Conservation (phyloP, 1,140 invertebrate genomes). For the Drosophila paulistorum region DNA sequence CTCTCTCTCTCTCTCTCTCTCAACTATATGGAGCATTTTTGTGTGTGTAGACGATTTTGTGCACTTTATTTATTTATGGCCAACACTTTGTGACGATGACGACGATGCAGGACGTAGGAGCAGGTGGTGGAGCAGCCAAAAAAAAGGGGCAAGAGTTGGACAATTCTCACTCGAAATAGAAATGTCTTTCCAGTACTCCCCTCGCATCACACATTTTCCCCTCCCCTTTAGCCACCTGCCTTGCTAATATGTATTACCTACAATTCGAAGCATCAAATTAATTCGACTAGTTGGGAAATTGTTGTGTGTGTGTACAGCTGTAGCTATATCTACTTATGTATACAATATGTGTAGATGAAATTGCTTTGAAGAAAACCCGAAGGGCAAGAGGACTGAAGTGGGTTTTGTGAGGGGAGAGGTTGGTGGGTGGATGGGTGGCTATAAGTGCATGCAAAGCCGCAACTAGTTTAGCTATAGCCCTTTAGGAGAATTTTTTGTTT, state of each 20-base stretch:
- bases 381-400: neutral
- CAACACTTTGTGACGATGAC: constrained; percentile 25
- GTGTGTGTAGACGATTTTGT: constrained; percentile 10
- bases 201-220: too few relatives aligned
- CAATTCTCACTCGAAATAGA: constrained; percentile 6
- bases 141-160: neutral
- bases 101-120: neutral
- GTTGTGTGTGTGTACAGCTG: constrained; percentile 6
- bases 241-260: constrained; percentile 5
- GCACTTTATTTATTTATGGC: constrained; percentile 64
- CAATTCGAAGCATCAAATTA: constrained; percentile 7
- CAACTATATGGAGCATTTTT: neutral
- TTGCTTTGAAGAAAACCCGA: constrained; percentile 24
- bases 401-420: neutral
- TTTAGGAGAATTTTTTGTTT: neutral
- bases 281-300: constrained; percentile 6
- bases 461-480: constrained; percentile 33
- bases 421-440: neutral
- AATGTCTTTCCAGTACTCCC: neutral
- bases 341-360: constrained; percentile 30
- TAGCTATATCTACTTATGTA: constrained; percentile 23
- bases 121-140: neutral
- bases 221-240: neutral
- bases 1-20: neutral
- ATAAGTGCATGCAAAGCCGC: constrained; percentile 29